Evolutionary conservation across 2,888 invertebrate species (phyloP).

Genomic region (Netelia fuscicornis): DNA sequence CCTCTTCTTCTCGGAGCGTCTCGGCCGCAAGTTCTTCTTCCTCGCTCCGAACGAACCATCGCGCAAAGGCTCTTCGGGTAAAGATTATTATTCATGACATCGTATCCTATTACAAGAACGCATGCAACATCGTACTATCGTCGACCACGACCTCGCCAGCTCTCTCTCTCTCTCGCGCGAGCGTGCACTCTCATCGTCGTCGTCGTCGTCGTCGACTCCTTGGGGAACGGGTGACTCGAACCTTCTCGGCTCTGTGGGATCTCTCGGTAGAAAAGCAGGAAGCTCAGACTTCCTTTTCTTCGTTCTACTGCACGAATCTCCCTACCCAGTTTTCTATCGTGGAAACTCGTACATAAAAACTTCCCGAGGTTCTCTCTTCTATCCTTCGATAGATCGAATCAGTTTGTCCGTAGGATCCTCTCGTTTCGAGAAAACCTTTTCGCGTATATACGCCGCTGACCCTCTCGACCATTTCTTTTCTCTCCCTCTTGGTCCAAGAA

Average conservation of each 20-base stretch:
- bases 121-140: conserved; percentile 64
- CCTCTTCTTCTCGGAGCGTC: conserved; percentile 13
- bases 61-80: conserved; percentile 57
- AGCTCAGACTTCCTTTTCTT: conserved; percentile 10
- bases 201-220: conserved; percentile 69
- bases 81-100: conserved; percentile 79
- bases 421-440: conserved; percentile 53
- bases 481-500: background rate
- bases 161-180: conserved; percentile 34
- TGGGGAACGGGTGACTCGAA: conserved; percentile 75
- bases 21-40: conserved; percentile 15
- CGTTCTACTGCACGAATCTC: background rate
- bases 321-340: background rate
- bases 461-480: conserved; percentile 14
- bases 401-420: conserved; percentile 60
- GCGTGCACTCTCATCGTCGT: conserved; percentile 67
- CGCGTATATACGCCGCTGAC: conserved; percentile 9
- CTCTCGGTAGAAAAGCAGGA: conserved; percentile 15
- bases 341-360: conserved; percentile 44
- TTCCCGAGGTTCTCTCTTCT: conserved; percentile 13
- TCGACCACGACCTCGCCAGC: conserved; percentile 43
- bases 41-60: background rate
- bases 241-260: conserved; percentile 74
- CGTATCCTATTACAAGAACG: conserved; percentile 76
- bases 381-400: conserved; percentile 65